These are phyloP conservation scores for Stigmatopora nigra DNA, from an alignment of 2,113 vertebrate species.

Conservation along the genomic window DNA sequence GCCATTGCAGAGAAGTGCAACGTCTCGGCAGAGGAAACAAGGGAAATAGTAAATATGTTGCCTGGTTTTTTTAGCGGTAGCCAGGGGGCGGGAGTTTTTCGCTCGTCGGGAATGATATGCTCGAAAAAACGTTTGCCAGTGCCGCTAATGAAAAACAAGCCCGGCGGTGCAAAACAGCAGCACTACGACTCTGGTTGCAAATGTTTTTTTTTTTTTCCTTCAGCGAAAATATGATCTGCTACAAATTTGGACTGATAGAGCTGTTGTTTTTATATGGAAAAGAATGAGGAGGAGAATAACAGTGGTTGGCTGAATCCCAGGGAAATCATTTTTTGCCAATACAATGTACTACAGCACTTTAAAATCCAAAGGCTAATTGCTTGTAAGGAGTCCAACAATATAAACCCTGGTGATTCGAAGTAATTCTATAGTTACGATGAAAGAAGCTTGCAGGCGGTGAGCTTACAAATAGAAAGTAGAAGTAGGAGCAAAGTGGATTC, in stretches of 20 bases:
- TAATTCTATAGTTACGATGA: background rate
- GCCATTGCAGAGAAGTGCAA: slow-evolving; percentile 40
- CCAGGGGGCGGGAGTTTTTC: slow-evolving; percentile 4
- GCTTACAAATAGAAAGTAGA: too few species aligned
- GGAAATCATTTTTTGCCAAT: background rate
- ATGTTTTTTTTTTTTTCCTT: background rate
- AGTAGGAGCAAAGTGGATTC: too few species aligned
- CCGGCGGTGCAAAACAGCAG: slow-evolving; percentile 15
- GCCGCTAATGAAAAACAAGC: slow-evolving; percentile 20
- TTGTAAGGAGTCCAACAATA: background rate
- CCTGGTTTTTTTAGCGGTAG: slow-evolving; percentile 11
- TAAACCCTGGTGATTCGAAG: background rate
- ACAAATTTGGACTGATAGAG: background rate
- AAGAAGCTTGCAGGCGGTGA: too few species aligned
- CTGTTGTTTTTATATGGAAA: background rate
- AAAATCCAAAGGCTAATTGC: background rate
- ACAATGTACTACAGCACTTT: background rate
- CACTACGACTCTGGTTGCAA: slow-evolving; percentile 5
- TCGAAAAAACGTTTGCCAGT: slow-evolving; percentile 15
- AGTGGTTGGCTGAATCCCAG: background rate
- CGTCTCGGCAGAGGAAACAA: slow-evolving; percentile 41
- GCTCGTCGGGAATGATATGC: slow-evolving; percentile 4
- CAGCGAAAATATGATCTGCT: background rate
- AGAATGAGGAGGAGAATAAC: background rate
- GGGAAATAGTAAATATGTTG: slow-evolving; percentile 36